Conservation (phyloP, 2,888 invertebrate genomes). For the Siphlonurus alternatus region DNA sequence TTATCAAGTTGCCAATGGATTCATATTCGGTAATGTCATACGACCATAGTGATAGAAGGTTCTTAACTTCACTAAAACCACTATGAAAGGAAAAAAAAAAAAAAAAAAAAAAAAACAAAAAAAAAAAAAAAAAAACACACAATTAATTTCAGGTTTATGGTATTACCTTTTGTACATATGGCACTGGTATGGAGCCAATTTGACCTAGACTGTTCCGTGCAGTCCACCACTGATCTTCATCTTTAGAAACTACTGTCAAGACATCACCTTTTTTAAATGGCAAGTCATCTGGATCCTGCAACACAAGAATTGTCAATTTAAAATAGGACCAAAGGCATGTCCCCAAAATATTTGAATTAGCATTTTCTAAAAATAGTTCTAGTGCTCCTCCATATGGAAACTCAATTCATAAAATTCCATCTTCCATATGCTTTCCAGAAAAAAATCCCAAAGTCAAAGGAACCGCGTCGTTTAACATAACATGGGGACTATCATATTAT, state of each 20-base stretch:
- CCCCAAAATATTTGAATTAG: too few species aligned
- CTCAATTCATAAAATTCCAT: too few species aligned
- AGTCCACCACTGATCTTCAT: conserved; percentile 99
- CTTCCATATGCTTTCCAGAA: too few species aligned
- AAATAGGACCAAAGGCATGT: too few species aligned
- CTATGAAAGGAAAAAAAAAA: background rate
- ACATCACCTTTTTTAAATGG: conserved; percentile 91
- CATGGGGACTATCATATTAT: too few species aligned
- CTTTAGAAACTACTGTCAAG: conserved; percentile 78
- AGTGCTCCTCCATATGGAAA: too few species aligned
- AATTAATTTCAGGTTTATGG: too few species aligned
- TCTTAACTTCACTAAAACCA: background rate
- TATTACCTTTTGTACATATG: conserved; percentile 77
- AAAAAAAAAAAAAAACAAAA: background rate
- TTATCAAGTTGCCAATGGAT: too few species aligned
- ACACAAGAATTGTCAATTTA: background rate
- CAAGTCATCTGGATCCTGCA: conserved; percentile 81
- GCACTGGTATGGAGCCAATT: conserved; percentile 89
- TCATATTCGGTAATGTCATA: too few species aligned
- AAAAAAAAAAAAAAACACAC: conserved; percentile 14
- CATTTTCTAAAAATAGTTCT: too few species aligned
- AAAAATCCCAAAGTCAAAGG: too few species aligned
- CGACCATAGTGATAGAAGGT: background rate
- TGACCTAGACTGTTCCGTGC: conserved; percentile 75
- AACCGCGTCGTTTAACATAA: too few species aligned